Evolutionary conservation across 2,888 invertebrate species (phyloP), one percentile per base, ranked within the genome.

Genomic region (Standfussiana lucernea): DNA sequence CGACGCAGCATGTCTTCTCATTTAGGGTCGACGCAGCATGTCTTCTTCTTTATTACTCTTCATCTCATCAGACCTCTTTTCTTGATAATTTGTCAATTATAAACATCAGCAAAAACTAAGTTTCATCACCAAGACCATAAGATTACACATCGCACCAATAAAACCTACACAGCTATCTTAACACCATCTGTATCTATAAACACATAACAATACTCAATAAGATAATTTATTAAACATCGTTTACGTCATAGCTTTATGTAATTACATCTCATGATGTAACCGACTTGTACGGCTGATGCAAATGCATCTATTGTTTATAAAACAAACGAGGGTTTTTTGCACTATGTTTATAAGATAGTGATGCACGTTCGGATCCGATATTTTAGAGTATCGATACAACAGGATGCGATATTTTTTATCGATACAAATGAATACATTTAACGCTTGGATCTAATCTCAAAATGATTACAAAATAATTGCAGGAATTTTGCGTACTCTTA

Each of bases 251-350:
- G 35, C 76, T 82, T 45, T 77, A 80, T 88, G 82, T 86, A 85
- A 89, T 89, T 87, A 89, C 86, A 86, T 86, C 82, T 82, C 72
- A 62, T 86, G 83, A 80, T 86, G 84, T 75, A 87, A 82, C 37
- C 42, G 11, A n/a, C 18, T 53, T 45, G 32, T 18, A 13, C 11
- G 35, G 40, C 24, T 42, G 76, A 80, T 68, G 70, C 72, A 75
- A 72, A 65, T 77, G 72, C 78, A 72, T 77, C 70, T 66, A 73
- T 80, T 86, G 86, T 86, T 73, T 7, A 56, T 83, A 66, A 71
- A 68, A 76, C 53, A 72, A 35, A 32, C 2, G 28, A 5, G 3
- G 42, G 77, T 78, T 79, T 83, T 66, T 77, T 37, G 35, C 56
- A 65, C 32, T 47, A 28, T 75, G 1, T 42, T 15, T 21, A 32